A percentile compares a stretch with the other conserved stretches of the same genome.
These are phyloP conservation scores for Whitmania pigra DNA, from an alignment of 1,140 invertebrate genomes.

Conservation along the genomic window DNA sequence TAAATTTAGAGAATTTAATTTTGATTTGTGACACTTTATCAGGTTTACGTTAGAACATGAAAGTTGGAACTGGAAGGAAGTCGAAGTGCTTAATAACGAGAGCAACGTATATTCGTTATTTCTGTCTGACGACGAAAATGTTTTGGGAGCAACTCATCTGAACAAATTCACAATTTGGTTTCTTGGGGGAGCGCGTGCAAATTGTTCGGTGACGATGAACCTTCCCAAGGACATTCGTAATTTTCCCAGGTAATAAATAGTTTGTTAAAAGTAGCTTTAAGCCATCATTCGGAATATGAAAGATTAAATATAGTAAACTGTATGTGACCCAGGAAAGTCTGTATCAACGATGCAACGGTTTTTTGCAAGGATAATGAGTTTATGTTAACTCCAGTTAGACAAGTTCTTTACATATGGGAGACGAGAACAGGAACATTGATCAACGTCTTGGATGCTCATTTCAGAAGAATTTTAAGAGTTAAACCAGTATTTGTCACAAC, in stretches of 20 bases:
- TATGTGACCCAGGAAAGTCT: slow-evolving; percentile 66
- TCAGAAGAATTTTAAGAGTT: slow-evolving; percentile 83
- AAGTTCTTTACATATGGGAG: slow-evolving; percentile 89
- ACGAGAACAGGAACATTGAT: slow-evolving; percentile 57
- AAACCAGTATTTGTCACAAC: slow-evolving; percentile 60
- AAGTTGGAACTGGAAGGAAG: neutral
- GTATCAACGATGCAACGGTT: slow-evolving; percentile 44
- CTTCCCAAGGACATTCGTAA: slow-evolving; percentile 80
- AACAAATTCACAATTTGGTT: neutral
- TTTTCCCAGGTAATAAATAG: slow-evolving; percentile 53
- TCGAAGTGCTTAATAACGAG: neutral
- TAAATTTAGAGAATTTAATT: neutral
- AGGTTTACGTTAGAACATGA: too few species aligned
- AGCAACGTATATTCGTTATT: slow-evolving; percentile 6
- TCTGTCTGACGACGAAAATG: neutral
- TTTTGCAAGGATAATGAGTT: slow-evolving; percentile 77
- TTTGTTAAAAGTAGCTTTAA: too few species aligned
- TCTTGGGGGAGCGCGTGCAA: neutral
- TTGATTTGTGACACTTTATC: neutral
- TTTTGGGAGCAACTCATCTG: slow-evolving; percentile 1
- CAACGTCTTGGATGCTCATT: slow-evolving; percentile 88
- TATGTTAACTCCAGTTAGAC: slow-evolving; percentile 82
- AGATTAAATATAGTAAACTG: slow-evolving; percentile 38
- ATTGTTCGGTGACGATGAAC: slow-evolving; percentile 44
- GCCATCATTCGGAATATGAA: too few species aligned